A percentile compares a stretch with the other conserved stretches of the same genome.
These are phyloP conservation scores for Neomorphus geoffroyi DNA, from an alignment of 2,797 vertebrate genomes.

Conservation along the genomic window DNA sequence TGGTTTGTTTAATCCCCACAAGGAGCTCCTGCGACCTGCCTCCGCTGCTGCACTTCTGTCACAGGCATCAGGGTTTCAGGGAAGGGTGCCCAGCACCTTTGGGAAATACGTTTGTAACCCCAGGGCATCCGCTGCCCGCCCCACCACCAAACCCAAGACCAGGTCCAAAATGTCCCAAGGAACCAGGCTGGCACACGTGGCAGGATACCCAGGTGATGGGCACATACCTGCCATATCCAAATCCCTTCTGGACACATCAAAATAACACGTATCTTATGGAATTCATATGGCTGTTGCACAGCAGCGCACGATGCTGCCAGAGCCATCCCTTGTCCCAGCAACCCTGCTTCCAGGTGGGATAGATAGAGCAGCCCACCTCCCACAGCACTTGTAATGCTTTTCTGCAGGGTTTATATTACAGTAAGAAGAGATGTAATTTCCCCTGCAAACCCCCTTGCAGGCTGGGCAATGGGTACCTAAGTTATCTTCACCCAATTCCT, in stretches of 20 bases:
- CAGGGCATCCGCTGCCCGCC: fast-evolving
- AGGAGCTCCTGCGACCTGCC: not conserved
- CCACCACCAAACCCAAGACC: too few species aligned
- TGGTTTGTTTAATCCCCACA: not conserved
- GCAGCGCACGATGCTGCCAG: fast-evolving
- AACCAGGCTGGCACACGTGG: fast-evolving
- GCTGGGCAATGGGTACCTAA: fast-evolving
- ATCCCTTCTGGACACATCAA: fast-evolving
- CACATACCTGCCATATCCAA: fast-evolving
- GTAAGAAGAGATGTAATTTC: fast-evolving
- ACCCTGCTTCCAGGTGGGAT: not conserved
- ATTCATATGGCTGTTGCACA: too few species aligned
- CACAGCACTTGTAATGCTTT: fast-evolving
- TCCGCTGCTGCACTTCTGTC: not conserved
- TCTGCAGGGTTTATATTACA: fast-evolving
- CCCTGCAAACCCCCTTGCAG: too few species aligned
- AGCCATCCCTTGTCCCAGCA: not conserved
- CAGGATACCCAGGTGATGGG: not conserved
- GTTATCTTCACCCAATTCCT: fast-evolving
- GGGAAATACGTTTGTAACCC: fast-evolving
- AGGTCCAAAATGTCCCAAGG: fast-evolving
- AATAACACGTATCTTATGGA: fast-evolving
- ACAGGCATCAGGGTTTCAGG: fast-evolving
- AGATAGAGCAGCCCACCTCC: too few species aligned
- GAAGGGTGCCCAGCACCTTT: fast-evolving